Percentiles rank a stretch among this genome's conserved stretches.
phyloP scores from a whole-genome alignment of 2,888 invertebrate genomes.

The Perdita meconis region DNA sequence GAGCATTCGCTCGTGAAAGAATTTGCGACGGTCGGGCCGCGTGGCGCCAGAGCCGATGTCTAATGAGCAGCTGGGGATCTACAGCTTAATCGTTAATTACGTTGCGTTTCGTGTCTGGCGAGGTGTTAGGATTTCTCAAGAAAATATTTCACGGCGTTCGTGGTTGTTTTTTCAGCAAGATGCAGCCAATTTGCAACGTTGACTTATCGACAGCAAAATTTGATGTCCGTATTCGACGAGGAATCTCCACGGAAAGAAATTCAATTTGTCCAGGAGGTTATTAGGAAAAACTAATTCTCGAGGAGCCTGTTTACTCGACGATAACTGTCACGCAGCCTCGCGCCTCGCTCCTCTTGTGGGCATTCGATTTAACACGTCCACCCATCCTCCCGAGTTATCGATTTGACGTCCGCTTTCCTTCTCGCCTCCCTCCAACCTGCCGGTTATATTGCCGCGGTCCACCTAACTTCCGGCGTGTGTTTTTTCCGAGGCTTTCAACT shows the following conservation, averaged over 20 bases:
- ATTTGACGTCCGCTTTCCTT: no score
- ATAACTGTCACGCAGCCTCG: conserved; percentile 4
- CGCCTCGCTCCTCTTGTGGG: conserved; percentile 12
- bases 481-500: neutral
- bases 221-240: neutral
- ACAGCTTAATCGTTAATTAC: no score
- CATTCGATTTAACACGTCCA: conserved; percentile 54
- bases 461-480: neutral
- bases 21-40: no score
- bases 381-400: conserved; percentile 49
- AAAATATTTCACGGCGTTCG: neutral
- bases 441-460: conserved; percentile 27
- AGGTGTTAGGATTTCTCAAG: no score
- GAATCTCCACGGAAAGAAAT: conserved; percentile 2
- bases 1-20: neutral
- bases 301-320: conserved; percentile 19
- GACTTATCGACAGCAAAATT: neutral
- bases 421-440: conserved; percentile 8
- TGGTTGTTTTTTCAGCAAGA: neutral
- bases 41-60: no score
- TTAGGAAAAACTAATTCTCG: conserved; percentile 45
- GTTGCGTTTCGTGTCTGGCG: no score
- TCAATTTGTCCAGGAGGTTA: conserved; percentile 13
- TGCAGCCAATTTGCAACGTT: conserved; percentile 29
- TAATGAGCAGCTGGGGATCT: no score